Percentiles rank a stretch among this genome's conserved stretches.
Evolutionary conservation across 2,797 vertebrate species (phyloP).

Genomic region (Gymnopithys bicolor): DNA sequence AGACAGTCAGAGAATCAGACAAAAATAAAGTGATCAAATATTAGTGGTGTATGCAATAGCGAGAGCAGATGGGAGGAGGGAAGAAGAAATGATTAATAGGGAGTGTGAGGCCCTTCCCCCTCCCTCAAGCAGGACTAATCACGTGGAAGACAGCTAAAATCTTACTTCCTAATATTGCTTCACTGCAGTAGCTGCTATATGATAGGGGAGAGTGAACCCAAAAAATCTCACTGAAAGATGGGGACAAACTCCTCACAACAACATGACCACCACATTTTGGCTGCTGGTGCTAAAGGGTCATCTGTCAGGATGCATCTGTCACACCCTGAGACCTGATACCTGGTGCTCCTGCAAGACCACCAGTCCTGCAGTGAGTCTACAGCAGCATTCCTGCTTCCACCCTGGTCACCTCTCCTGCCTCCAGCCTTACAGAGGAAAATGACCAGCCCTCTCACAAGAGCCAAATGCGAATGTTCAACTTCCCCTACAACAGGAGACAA

Average conservation of each 20-base stretch:
- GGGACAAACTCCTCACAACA: not conserved
- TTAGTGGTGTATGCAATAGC: constrained; percentile 7
- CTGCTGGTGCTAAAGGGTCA: not conserved
- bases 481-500: not conserved
- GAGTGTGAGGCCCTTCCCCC: constrained; percentile 60
- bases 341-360: not conserved
- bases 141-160: constrained; percentile 59
- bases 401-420: not conserved
- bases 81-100: constrained; percentile 64
- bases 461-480: fast-evolving
- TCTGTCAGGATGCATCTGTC: not conserved
- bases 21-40: constrained; percentile 13
- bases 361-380: not conserved
- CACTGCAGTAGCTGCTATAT: not conserved
- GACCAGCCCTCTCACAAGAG: not conserved
- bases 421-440: not conserved
- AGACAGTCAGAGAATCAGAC: not conserved
- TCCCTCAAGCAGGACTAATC: constrained; percentile 50
- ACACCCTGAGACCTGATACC: not conserved
- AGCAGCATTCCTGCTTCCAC: not conserved
- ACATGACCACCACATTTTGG: not conserved
- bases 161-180: constrained; percentile 60
- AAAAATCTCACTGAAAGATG: not conserved
- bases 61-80: constrained; percentile 58
- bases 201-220: not conserved